Evolutionary conservation across 2,113 vertebrate genomes (phyloP).

Genomic region (Eudyptes chrysolophus): DNA sequence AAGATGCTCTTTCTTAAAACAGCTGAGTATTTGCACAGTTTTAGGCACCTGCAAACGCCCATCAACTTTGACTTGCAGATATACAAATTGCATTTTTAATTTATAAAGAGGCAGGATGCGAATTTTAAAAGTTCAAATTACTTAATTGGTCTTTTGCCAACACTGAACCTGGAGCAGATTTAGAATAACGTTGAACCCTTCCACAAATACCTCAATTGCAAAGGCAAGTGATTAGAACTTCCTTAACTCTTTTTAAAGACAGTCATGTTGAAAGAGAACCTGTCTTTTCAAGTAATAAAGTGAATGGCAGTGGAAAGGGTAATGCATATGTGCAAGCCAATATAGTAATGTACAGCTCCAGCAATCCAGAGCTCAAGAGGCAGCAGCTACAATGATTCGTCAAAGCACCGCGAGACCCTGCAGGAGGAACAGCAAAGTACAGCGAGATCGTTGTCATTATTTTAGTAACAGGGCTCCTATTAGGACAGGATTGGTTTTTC

Average conservation of each 20-base stretch:
- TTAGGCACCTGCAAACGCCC: neutral
- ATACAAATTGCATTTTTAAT: neutral
- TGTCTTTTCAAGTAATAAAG: neutral
- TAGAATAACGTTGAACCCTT: neutral
- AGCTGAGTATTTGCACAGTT: neutral
- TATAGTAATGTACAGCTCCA: neutral
- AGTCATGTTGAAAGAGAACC: neutral
- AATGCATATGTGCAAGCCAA: neutral
- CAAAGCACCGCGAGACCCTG: neutral
- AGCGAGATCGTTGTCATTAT: neutral
- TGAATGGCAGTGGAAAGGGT: neutral
- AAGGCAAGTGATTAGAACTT: neutral
- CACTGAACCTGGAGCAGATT: neutral
- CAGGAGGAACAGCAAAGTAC: neutral
- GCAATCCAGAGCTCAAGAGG: neutral
- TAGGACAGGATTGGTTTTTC: neutral
- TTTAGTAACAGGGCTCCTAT: neutral
- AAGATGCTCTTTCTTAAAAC: neutral
- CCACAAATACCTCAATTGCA: neutral
- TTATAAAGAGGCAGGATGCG: neutral
- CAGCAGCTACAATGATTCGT: neutral
- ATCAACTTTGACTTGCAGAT: neutral
- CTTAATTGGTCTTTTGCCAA: neutral
- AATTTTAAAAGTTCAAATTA: neutral
- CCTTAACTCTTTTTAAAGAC: neutral